phyloP scores from a whole-genome alignment of 1,140 invertebrate genomes.

The Antheraea mylitta region DNA sequence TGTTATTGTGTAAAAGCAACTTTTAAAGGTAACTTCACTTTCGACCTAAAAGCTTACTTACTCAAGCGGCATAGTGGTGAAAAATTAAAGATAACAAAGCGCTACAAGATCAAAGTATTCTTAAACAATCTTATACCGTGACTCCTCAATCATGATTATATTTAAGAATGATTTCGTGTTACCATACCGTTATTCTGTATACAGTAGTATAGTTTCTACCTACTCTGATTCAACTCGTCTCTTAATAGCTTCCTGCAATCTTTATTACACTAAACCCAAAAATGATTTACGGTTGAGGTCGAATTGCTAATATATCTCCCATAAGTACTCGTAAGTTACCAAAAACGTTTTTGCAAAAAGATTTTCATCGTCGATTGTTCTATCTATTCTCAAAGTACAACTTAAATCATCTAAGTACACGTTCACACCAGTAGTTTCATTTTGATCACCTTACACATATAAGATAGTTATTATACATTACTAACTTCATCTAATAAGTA shows the following conservation, averaged over 20 bases:
- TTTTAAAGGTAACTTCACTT: too few relatives aligned
- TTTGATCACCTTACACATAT: neutral
- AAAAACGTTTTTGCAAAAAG: neutral
- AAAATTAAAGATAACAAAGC: too few relatives aligned
- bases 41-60: too few relatives aligned
- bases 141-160: too few relatives aligned
- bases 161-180: too few relatives aligned
- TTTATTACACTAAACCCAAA: neutral
- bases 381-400: neutral
- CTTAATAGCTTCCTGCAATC: neutral
- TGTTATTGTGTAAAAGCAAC: too few relatives aligned
- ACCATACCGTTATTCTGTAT: too few relatives aligned
- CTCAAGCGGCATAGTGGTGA: too few relatives aligned
- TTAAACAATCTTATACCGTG: too few relatives aligned
- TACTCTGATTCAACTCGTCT: neutral
- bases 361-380: neutral
- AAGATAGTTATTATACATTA: too few relatives aligned
- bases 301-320: neutral
- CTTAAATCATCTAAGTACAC: neutral
- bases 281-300: neutral
- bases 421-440: neutral
- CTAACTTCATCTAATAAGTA: too few relatives aligned
- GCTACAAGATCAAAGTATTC: too few relatives aligned
- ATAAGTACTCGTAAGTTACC: neutral
- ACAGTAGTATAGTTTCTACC: neutral